Conservation (phyloP, 2,797 vertebrate species). For the Muraenolepis orangiensis region DNA sequence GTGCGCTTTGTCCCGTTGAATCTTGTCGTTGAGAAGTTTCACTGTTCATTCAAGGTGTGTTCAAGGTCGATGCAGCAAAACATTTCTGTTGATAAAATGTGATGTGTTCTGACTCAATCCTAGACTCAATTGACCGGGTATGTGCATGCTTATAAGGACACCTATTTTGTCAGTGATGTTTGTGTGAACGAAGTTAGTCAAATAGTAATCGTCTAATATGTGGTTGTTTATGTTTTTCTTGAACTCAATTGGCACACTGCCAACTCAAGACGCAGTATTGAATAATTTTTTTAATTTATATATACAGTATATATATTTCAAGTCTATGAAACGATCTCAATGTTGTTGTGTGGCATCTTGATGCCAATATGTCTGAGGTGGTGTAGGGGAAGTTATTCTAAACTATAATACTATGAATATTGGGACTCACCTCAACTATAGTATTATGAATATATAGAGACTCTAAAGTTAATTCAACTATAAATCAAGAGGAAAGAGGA, state of each 20-base stretch:
- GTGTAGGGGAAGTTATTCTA: no score
- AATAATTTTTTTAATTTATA: background rate
- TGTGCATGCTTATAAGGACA: no score
- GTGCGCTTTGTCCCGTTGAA: slow-evolving; percentile 20
- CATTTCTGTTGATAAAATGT: background rate
- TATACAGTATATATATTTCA: background rate
- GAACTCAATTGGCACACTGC: no score
- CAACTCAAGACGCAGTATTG: background rate
- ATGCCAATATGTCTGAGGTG: background rate
- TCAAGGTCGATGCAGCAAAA: background rate
- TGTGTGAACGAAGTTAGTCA: no score
- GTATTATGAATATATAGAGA: no score
- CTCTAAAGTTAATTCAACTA: background rate
- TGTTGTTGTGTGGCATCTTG: background rate
- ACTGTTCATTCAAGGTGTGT: background rate
- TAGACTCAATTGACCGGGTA: background rate
- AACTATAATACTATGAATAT: background rate
- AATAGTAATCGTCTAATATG: no score
- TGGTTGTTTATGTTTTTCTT: no score
- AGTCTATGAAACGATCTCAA: background rate
- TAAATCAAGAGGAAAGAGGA: background rate
- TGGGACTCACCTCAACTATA: no score
- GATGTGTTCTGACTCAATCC: background rate
- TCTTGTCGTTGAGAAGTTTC: background rate
- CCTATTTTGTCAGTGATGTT: no score